Percentiles rank a stretch among this genome's conserved stretches.
Conservation (phyloP, 2,113 vertebrate species). For the Peromyscus californicus region DNA sequence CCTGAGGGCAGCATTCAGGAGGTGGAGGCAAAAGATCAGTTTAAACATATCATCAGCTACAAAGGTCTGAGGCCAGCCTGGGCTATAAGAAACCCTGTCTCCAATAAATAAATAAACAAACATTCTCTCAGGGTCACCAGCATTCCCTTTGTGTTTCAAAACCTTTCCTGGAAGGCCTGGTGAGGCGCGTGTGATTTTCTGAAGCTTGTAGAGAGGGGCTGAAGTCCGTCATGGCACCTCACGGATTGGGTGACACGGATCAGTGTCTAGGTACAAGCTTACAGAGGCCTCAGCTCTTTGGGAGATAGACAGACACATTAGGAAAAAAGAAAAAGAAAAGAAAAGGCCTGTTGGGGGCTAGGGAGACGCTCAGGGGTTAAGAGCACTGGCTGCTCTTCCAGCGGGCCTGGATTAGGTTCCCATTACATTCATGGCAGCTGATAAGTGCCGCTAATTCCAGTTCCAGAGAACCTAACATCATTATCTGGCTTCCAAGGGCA, state of each 20-base stretch:
- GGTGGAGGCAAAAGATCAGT: not conserved
- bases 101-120: not conserved
- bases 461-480: not conserved
- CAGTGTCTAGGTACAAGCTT: not conserved
- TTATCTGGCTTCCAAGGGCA: not conserved
- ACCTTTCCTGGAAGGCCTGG: not conserved
- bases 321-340: not conserved
- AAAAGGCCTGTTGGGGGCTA: not conserved
- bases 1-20: not conserved
- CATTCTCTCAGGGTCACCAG: not conserved
- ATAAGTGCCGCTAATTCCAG: not conserved
- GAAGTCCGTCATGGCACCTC: not conserved
- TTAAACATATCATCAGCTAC: not conserved
- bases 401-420: not conserved
- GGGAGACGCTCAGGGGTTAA: not conserved
- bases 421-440: not conserved
- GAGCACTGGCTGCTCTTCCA: not conserved
- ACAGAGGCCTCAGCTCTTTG: not conserved
- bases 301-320: not conserved
- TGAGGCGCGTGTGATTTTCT: not conserved
- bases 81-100: not conserved
- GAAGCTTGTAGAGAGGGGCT: not conserved
- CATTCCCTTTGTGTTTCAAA: not conserved
- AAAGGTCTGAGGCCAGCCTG: not conserved
- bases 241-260: not conserved